Evolutionary conservation across 2,888 invertebrate species (phyloP).

Genomic region (Plebejus anna): DNA sequence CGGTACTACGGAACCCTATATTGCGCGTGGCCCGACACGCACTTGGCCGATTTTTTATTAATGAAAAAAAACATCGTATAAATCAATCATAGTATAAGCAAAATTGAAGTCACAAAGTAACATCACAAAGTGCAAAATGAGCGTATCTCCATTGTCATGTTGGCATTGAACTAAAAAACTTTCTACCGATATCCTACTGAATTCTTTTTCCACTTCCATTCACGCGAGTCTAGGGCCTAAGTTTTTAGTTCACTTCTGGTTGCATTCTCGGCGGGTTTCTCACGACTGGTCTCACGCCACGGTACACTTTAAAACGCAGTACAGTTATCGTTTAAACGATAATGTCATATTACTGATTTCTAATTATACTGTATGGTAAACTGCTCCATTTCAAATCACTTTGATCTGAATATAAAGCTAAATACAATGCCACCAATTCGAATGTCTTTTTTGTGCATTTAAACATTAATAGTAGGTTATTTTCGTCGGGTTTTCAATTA

Average conservation of each 20-base stretch:
- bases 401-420: not conserved
- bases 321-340: constrained; percentile 35
- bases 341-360: constrained; percentile 30
- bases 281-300: constrained; percentile 45
- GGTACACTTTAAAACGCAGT: constrained; percentile 37
- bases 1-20: too few species aligned
- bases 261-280: constrained; percentile 50
- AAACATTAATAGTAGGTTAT: too few species aligned
- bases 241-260: constrained; percentile 53
- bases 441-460: too few species aligned
- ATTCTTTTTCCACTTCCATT: constrained; percentile 27
- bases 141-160: not conserved
- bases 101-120: not conserved
- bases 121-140: not conserved
- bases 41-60: too few species aligned
- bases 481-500: too few species aligned
- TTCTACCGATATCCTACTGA: not conserved
- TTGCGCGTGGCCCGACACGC: too few species aligned
- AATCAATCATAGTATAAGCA: too few species aligned
- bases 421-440: too few species aligned
- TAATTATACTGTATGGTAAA: constrained; percentile 10
- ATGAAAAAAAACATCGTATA: too few species aligned
- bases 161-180: not conserved
- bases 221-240: constrained; percentile 57
- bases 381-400: not conserved